A percentile compares a stretch with the other conserved stretches of the same genome.
Evolutionary conservation across 2,888 invertebrate species (phyloP).

Genomic region (Cryptocephalus moraei): DNA sequence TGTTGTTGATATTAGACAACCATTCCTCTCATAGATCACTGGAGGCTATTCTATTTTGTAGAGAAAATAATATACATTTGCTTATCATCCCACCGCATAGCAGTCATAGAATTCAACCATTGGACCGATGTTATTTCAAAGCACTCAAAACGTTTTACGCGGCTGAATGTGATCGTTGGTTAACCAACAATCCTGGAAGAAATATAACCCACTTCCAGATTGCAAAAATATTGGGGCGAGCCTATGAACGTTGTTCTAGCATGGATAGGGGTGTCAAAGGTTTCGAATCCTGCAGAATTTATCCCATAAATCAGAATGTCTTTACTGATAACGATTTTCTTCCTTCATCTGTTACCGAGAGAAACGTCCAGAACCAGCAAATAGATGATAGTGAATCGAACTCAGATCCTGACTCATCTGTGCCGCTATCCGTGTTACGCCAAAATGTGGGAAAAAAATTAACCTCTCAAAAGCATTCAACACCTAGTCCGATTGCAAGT

Average conservation of each 20-base stretch:
- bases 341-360: constrained; percentile 1
- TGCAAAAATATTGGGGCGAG: constrained; percentile 1
- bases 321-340: constrained; percentile 1
- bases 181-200: background rate
- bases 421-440: background rate
- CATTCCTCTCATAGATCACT: constrained; percentile 5
- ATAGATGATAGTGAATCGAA: background rate
- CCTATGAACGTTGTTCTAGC: background rate
- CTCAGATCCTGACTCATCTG: background rate
- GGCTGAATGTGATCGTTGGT: background rate
- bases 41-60: constrained; percentile 5
- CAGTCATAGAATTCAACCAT: constrained; percentile 8
- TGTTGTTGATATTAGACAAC: constrained; percentile 9
- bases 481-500: background rate
- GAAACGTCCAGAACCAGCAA: background rate
- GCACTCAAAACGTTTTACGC: constrained; percentile 3
- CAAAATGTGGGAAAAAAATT: background rate
- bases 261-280: constrained; percentile 1
- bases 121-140: constrained; percentile 1
- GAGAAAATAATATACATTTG: constrained; percentile 1
- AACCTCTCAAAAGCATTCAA: background rate
- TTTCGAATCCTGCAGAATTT: constrained; percentile 1
- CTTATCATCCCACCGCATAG: constrained; percentile 9
- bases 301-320: background rate
- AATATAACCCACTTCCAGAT: constrained; percentile 1